A percentile compares a stretch with the other conserved stretches of the same genome.
Evolutionary conservation across 2,113 vertebrate species (phyloP).

Genomic region (Haemorhous mexicanus): DNA sequence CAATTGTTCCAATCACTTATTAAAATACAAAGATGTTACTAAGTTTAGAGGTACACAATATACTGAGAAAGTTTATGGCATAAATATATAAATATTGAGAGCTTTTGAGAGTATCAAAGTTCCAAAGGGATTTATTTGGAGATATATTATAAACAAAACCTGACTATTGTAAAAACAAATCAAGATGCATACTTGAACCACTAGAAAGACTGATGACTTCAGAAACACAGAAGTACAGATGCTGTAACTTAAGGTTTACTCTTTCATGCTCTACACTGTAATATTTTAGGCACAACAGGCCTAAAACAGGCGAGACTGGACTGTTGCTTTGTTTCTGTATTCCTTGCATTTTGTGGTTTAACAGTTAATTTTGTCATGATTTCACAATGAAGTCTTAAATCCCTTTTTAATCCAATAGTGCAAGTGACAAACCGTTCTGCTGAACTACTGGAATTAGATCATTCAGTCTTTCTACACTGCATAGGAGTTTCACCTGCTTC

Average conservation of each 20-base stretch:
- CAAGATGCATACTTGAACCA: not conserved
- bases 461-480: not conserved
- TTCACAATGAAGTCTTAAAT: constrained; percentile 38
- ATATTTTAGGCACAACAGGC: constrained; percentile 62
- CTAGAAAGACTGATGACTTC: not conserved
- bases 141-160: constrained; percentile 19
- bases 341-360: not conserved
- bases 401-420: constrained; percentile 75
- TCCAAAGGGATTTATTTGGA: constrained; percentile 45
- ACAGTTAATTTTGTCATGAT: constrained; percentile 12
- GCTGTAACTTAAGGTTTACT: not conserved
- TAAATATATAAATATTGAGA: constrained; percentile 59
- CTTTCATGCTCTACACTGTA: constrained; percentile 17
- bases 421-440: constrained; percentile 67
- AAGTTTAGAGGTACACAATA: constrained; percentile 38
- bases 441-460: not conserved
- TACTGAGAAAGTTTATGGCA: constrained; percentile 17
- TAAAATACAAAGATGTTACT: constrained; percentile 29
- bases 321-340: not conserved
- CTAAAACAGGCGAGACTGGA: constrained; percentile 19
- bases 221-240: constrained; percentile 11
- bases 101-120: constrained; percentile 40
- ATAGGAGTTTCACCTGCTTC: constrained; percentile 55
- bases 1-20: not conserved
- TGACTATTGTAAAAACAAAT: constrained; percentile 21